phyloP scores from a whole-genome alignment of 2,888 invertebrate genomes.

The Bugulina stolonifera region DNA sequence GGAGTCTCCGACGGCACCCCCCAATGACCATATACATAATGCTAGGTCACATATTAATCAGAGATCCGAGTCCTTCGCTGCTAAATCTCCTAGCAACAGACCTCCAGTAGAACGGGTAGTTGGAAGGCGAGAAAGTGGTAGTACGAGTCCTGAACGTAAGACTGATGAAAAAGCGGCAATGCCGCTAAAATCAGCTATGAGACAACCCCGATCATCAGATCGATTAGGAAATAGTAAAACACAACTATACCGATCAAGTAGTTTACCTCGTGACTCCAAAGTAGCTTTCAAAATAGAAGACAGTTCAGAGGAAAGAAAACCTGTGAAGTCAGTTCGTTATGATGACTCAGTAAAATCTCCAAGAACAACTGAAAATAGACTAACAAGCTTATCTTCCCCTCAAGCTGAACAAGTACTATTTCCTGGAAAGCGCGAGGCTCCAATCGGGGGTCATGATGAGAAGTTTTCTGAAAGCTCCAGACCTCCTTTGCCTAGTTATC shows the following conservation, averaged over 20 bases:
- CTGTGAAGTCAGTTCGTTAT: background rate
- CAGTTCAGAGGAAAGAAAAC: background rate
- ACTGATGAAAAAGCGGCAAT: background rate
- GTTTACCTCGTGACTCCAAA: conserved; percentile 7
- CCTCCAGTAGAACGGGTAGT: background rate
- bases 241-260: background rate
- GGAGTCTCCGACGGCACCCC: background rate
- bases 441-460: conserved; percentile 21
- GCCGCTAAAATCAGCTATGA: conserved; percentile 17
- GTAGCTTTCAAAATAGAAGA: background rate
- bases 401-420: background rate
- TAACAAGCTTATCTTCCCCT: background rate
- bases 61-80: background rate
- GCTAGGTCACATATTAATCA: background rate
- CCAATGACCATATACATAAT: background rate
- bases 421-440: conserved; percentile 13
- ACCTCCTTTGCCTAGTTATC: background rate
- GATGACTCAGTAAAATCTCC: conserved; percentile 16
- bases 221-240: background rate
- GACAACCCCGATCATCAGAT: background rate
- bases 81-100: background rate
- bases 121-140: conserved; percentile 11
- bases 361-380: background rate
- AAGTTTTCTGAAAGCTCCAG: background rate
- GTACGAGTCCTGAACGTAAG: conserved; percentile 7